Percentiles rank a stretch among this genome's conserved stretches.
Conservation (phyloP, 2,797 vertebrate species). For the Malacoctenus gilli region DNA sequence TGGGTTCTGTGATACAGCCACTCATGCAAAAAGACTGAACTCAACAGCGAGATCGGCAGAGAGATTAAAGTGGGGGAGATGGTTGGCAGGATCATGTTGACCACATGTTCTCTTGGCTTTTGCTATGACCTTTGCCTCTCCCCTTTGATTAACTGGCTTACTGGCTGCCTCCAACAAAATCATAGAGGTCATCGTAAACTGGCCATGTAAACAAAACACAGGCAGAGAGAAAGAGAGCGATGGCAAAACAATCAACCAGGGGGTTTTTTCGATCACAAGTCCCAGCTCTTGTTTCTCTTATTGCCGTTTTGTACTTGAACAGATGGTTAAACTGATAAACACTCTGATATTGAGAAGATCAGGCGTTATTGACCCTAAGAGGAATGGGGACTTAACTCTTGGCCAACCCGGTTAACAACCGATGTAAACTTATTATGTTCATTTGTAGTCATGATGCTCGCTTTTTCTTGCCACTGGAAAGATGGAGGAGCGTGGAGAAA, state of each 20-base stretch:
- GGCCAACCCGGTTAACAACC: slow-evolving; percentile 16
- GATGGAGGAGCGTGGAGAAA: slow-evolving; percentile 3
- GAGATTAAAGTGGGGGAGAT: slow-evolving; percentile 43
- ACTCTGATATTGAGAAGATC: slow-evolving; percentile 66
- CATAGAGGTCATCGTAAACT: slow-evolving; percentile 66
- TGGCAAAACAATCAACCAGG: slow-evolving; percentile 38
- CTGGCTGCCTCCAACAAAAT: slow-evolving; percentile 10
- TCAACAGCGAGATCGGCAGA: slow-evolving; percentile 30
- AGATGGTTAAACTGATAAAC: slow-evolving; percentile 75
- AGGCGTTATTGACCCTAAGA: slow-evolving; percentile 16
- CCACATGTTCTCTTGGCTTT: slow-evolving; percentile 44
- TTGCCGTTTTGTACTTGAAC: slow-evolving; percentile 55
- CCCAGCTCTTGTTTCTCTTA: slow-evolving; percentile 32
- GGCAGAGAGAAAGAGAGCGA: slow-evolving; percentile 2
- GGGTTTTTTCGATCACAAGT: slow-evolving; percentile 24
- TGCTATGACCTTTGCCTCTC: slow-evolving; percentile 49
- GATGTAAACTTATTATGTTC: neutral
- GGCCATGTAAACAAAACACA: slow-evolving; percentile 59
- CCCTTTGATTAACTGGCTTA: slow-evolving; percentile 47
- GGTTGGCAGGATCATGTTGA: slow-evolving; percentile 41
- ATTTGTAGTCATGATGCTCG: slow-evolving; percentile 9
- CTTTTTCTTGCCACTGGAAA: slow-evolving; percentile 8
- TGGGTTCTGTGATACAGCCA: slow-evolving; percentile 48
- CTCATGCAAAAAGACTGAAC: slow-evolving; percentile 47
- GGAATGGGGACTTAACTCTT: slow-evolving; percentile 28